Evolutionary conservation across 2,797 vertebrate species (phyloP), one percentile per base, ranked within the genome.

Genomic region (Tragopan temminckii): DNA sequence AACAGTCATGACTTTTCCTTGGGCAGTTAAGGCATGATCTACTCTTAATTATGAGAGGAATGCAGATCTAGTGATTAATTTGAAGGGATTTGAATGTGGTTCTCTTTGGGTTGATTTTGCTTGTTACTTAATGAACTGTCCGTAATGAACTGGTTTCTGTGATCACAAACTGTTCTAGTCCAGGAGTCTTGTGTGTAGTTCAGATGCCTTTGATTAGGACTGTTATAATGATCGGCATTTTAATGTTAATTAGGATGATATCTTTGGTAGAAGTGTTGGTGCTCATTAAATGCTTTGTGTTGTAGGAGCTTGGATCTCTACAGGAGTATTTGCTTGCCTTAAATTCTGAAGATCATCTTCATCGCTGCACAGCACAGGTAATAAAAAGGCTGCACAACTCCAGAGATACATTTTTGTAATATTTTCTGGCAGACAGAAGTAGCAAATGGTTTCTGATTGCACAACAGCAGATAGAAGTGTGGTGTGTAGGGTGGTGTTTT

Each of bases 291-390:
- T 33, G 40, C 27, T 91, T 80, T 96, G 18, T 96, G 76, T 38
- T 64, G 5, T 97, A 99, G 99, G 98, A 99, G 71, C 98, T 99
- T 66, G 99, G 98, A 72, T 95, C 98, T 97, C 98, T 99, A 58
- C 98, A 99, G 97, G 99, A 99, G 64, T 99, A 99, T 97, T 97
- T 99, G 96, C 97, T 99, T 89, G 98, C 99, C 96, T 98, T 99
- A 98, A 99, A 99, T 88, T 99, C 99, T 2, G 99, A 99, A 40
- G 99, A 99, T 97, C 98, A 99, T 97, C 98, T 99, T 92, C 97
- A 98, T 90, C 98, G 97, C 93, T 99, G 98, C 96, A 99, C 99
- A 14, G 98, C 98, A 43, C 98, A 99, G 99, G 99, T 99, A 98
- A 97, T 92, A 27, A 62, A 25, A 40, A 61, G 68, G 33, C 6